Conservation (phyloP, 2,888 invertebrate species). For the Colostygia pectinataria region DNA sequence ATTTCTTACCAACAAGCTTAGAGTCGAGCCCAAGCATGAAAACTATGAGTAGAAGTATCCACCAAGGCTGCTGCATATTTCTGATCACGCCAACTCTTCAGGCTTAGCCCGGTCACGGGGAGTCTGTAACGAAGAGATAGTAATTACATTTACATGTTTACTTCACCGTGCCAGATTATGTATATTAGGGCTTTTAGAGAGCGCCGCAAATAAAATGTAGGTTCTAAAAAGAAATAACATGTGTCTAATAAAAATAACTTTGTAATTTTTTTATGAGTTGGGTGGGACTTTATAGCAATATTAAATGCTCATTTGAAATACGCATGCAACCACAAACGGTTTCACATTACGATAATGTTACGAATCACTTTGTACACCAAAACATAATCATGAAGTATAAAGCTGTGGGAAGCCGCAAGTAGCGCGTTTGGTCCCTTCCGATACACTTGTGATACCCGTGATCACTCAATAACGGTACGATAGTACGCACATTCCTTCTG, state of each 20-base stretch:
- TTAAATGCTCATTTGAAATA: conserved; percentile 23
- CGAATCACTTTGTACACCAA: conserved; percentile 42
- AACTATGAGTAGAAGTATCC: conserved; percentile 63
- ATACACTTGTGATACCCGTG: conserved; percentile 54
- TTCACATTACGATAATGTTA: conserved; percentile 42
- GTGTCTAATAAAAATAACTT: too few relatives aligned
- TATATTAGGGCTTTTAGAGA: not conserved
- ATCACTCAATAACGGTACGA: conserved; percentile 68
- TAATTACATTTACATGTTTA: conserved; percentile 27
- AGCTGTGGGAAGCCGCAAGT: conserved; percentile 32
- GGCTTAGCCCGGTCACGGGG: conserved; percentile 32
- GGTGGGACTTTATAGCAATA: too few relatives aligned
- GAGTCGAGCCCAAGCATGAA: conserved; percentile 73
- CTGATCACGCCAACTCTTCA: conserved; percentile 31
- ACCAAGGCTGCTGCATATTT: conserved; percentile 73
- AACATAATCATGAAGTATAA: conserved; percentile 33
- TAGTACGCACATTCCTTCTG: conserved; percentile 51
- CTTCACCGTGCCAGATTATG: conserved; percentile 23
- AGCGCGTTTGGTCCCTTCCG: conserved; percentile 45
- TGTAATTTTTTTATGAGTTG: too few relatives aligned
- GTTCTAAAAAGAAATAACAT: conserved; percentile 8
- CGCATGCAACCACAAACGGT: conserved; percentile 30
- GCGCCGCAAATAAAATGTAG: not conserved
- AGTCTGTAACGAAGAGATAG: conserved; percentile 49
- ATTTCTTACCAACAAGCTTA: conserved; percentile 65